Conservation (phyloP, 1,140 invertebrate species). For the Condylostylus longicornis region DNA sequence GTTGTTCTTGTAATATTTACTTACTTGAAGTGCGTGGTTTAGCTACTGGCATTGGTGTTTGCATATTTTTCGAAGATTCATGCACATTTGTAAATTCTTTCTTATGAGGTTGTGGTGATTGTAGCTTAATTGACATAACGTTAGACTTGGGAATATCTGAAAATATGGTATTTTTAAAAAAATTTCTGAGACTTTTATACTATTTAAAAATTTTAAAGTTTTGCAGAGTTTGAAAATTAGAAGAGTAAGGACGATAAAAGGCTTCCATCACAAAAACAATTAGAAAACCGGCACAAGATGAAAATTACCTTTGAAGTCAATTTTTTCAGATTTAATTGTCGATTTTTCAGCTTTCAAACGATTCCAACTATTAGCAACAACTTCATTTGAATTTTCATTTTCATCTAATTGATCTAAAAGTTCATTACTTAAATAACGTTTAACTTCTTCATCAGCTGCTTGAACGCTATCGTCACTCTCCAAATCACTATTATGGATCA, state of each 20-base stretch:
- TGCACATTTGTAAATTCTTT: slow-evolving; percentile 17
- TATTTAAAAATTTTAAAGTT: too few relatives aligned
- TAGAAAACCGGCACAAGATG: too few relatives aligned
- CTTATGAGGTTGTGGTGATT: slow-evolving; percentile 14
- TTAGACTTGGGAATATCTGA: slow-evolving; percentile 27
- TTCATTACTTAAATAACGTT: slow-evolving; percentile 20
- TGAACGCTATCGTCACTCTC: slow-evolving; percentile 13
- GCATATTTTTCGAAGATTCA: neutral
- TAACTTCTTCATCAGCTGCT: slow-evolving; percentile 30
- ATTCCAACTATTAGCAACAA: slow-evolving; percentile 28
- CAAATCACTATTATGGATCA: slow-evolving; percentile 5
- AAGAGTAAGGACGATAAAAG: too few relatives aligned
- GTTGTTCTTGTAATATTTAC: neutral
- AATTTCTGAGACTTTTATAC: too few relatives aligned
- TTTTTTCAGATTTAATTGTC: too few relatives aligned
- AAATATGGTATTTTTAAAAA: too few relatives aligned
- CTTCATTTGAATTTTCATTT: too few relatives aligned
- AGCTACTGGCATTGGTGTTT: slow-evolving; percentile 16
- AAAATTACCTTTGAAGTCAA: too few relatives aligned
- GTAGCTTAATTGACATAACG: slow-evolving; percentile 29
- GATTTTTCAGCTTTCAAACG: slow-evolving; percentile 29
- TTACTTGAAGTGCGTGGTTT: slow-evolving; percentile 18
- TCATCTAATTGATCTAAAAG: slow-evolving; percentile 13
- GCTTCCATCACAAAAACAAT: too few relatives aligned
- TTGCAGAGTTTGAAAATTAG: too few relatives aligned